These are phyloP conservation scores for Dromiciops gliroides DNA, from an alignment of 2,113 vertebrate species.

Conservation along the genomic window DNA sequence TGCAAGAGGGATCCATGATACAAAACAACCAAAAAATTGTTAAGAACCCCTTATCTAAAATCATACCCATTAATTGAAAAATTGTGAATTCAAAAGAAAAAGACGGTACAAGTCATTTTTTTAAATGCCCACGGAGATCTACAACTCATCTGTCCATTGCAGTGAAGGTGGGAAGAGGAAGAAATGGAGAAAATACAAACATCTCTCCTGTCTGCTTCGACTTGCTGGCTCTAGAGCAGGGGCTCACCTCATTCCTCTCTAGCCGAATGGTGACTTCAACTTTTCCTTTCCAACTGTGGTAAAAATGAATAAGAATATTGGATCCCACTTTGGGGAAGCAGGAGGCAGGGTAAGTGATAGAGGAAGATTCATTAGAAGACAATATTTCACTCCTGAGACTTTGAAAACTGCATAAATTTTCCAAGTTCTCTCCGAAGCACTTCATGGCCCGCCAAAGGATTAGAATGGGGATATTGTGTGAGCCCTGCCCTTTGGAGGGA, in stretches of 20 bases:
- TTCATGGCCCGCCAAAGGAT: background rate
- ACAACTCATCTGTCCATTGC: conserved; percentile 21
- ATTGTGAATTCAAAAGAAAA: conserved; percentile 36
- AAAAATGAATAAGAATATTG: conserved; percentile 64
- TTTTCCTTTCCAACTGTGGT: conserved; percentile 70
- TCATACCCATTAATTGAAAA: conserved; percentile 19
- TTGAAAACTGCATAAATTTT: conserved; percentile 51
- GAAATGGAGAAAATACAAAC: background rate
- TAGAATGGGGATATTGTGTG: conserved; percentile 16
- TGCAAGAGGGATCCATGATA: background rate
- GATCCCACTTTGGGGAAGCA: conserved; percentile 38
- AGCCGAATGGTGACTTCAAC: conserved; percentile 62
- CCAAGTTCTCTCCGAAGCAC: conserved; percentile 44
- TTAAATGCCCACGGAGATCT: background rate
- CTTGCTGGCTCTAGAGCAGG: conserved; percentile 29
- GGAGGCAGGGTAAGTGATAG: conserved; percentile 57
- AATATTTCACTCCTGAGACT: conserved; percentile 46
- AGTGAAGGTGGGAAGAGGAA: background rate
- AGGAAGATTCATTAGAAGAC: conserved; percentile 63
- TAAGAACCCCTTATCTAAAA: too few relatives aligned
- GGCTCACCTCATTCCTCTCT: conserved; percentile 36
- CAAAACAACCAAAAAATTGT: background rate
- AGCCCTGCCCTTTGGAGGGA: background rate
- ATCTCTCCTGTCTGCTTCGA: background rate
- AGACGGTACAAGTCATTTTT: background rate